phyloP scores from a whole-genome alignment of 1,140 invertebrate genomes.

The Drosophila carrolli region DNA sequence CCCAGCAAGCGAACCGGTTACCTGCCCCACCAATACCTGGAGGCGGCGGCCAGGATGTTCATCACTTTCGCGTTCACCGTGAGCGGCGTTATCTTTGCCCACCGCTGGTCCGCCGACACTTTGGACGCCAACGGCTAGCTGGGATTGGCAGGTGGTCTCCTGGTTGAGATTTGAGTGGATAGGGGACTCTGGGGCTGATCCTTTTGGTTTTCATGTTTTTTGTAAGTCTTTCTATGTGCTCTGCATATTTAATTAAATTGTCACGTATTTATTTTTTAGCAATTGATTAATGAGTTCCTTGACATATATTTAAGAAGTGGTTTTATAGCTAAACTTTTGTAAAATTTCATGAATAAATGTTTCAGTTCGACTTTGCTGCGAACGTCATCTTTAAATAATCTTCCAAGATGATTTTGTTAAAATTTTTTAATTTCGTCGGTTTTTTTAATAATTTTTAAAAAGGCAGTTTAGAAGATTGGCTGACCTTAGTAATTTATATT shows the following conservation, averaged over 20 bases:
- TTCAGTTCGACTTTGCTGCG: too few relatives aligned
- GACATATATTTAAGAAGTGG: background rate
- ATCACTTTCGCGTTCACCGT: conserved; percentile 49
- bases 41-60: conserved; percentile 42
- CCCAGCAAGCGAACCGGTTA: background rate
- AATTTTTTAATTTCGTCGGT: too few relatives aligned
- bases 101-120: background rate
- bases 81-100: conserved; percentile 15
- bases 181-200: background rate
- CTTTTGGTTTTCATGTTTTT: background rate
- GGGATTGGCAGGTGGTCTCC: too few relatives aligned
- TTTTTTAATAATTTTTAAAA: too few relatives aligned
- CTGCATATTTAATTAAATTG: conserved; percentile 1
- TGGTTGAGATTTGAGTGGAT: background rate
- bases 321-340: too few relatives aligned
- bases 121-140: conserved; percentile 22
- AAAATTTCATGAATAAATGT: too few relatives aligned
- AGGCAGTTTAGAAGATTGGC: too few relatives aligned
- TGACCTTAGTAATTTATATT: too few relatives aligned
- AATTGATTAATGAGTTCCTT: background rate
- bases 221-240: conserved; percentile 11
- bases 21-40: conserved; percentile 13
- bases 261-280: background rate
- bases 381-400: too few relatives aligned
- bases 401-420: too few relatives aligned